Percentiles rank a stretch among this genome's conserved stretches.
Conservation (phyloP, 2,797 vertebrate genomes). For the Spinibarbus caldwelli region DNA sequence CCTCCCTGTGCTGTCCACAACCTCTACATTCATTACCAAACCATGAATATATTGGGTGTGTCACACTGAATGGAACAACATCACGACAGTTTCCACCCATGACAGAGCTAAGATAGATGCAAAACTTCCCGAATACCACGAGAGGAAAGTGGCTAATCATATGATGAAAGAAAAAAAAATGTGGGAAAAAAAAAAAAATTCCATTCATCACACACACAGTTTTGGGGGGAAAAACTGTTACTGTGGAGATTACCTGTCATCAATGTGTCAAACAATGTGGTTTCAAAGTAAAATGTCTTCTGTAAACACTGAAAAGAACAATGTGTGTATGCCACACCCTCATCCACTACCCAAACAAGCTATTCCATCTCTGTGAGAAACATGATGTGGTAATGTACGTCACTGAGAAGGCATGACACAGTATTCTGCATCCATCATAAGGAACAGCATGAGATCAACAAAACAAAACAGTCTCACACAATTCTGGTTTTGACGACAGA, state of each 20-base stretch:
- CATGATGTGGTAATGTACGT: conserved; percentile 5
- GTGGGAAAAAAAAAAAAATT: neutral
- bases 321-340: conserved; percentile 46
- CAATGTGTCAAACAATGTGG: conserved; percentile 32
- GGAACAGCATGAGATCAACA: neutral
- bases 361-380: conserved; percentile 22
- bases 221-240: neutral
- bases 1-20: conserved; percentile 2
- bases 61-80: conserved; percentile 16
- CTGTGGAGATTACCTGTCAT: conserved; percentile 14
- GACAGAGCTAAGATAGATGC: conserved; percentile 24
- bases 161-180: neutral
- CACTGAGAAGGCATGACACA: neutral
- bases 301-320: conserved; percentile 40
- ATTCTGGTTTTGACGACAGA: neutral
- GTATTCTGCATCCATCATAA: conserved; percentile 32
- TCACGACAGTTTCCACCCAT: conserved; percentile 39
- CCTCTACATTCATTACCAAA: conserved; percentile 23
- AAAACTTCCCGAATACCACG: conserved; percentile 44
- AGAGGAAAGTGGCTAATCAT: conserved; percentile 1
- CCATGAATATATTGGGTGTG: conserved; percentile 31
- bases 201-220: neutral
- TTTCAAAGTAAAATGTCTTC: conserved; percentile 44
- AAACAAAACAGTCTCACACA: conserved; percentile 1
- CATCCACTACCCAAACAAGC: conserved; percentile 39